A percentile compares a stretch with the other conserved stretches of the same genome.
Evolutionary conservation across 2,888 invertebrate species (phyloP).

Genomic region (Chaetogeoica ovagalla): DNA sequence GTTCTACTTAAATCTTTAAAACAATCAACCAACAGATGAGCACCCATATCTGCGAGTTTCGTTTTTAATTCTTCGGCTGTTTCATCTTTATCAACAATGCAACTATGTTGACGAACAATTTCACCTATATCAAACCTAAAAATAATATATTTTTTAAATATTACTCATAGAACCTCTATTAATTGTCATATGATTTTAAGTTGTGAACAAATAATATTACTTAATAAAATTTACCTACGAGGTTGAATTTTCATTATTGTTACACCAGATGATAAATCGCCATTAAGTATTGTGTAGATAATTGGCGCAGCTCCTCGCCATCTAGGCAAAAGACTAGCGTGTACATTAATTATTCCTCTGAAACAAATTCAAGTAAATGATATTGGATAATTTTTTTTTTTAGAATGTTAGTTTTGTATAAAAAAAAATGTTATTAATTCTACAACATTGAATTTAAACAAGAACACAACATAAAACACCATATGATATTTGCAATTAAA

Average conservation of each 20-base stretch:
- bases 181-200: not conserved
- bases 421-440: no score
- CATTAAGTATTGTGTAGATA: slow-evolving; percentile 79
- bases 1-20: slow-evolving; percentile 66
- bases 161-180: not conserved
- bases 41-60: slow-evolving; percentile 70
- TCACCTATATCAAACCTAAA: slow-evolving; percentile 76
- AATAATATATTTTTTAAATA: slow-evolving; percentile 12
- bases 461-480: no score
- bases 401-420: not conserved
- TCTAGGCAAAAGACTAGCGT: slow-evolving; percentile 85
- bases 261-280: slow-evolving; percentile 79
- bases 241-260: slow-evolving; percentile 86
- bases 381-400: not conserved
- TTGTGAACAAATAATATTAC: not conserved
- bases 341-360: slow-evolving; percentile 91
- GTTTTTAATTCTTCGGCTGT: slow-evolving; percentile 69
- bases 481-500: no score
- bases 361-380: slow-evolving; percentile 57
- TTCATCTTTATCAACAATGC: slow-evolving; percentile 60
- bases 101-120: slow-evolving; percentile 59
- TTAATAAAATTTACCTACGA: slow-evolving; percentile 61
- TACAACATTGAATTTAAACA: no score
- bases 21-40: slow-evolving; percentile 68
- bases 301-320: slow-evolving; percentile 95